These are phyloP conservation scores for Dissostichus mawsoni DNA, from an alignment of 2,113 vertebrate genomes.

Conservation along the genomic window DNA sequence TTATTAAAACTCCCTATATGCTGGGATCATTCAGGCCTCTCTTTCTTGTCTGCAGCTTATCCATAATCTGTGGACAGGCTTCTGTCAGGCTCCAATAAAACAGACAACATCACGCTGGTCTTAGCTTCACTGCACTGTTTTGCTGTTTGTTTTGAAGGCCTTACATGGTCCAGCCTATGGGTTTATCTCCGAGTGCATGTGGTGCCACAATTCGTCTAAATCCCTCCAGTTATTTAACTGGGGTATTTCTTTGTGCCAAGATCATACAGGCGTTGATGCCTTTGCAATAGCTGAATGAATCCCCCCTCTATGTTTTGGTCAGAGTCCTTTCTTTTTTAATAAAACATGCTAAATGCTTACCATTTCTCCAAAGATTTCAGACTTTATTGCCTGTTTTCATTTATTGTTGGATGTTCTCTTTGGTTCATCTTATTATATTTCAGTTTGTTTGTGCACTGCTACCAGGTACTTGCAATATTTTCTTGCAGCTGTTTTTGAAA, in stretches of 20 bases:
- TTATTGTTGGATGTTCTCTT: background rate
- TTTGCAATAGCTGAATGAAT: conserved; percentile 18
- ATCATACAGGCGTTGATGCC: conserved; percentile 22
- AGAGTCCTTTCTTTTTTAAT: conserved; percentile 3
- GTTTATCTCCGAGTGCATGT: conserved; percentile 49
- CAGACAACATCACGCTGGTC: conserved; percentile 44
- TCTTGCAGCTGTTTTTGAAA: background rate
- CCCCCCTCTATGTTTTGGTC: background rate
- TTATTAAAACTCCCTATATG: conserved; percentile 35
- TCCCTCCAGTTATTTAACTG: conserved; percentile 37
- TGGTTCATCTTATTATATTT: conserved; percentile 8
- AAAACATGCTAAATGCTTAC: background rate
- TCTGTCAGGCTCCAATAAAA: conserved; percentile 53
- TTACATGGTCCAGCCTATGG: conserved; percentile 30
- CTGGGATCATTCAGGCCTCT: conserved; percentile 32
- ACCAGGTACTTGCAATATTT: background rate
- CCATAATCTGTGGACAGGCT: conserved; percentile 51
- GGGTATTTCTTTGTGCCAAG: conserved; percentile 35
- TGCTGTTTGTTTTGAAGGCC: conserved; percentile 48
- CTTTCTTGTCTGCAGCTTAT: conserved; percentile 43
- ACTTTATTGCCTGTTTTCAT: background rate
- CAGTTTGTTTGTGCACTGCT: background rate
- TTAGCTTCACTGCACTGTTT: conserved; percentile 47
- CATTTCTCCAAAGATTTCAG: background rate
- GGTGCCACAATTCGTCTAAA: conserved; percentile 31